phyloP scores from a whole-genome alignment of 2,888 invertebrate species.

The Caenorhabditis afra region DNA sequence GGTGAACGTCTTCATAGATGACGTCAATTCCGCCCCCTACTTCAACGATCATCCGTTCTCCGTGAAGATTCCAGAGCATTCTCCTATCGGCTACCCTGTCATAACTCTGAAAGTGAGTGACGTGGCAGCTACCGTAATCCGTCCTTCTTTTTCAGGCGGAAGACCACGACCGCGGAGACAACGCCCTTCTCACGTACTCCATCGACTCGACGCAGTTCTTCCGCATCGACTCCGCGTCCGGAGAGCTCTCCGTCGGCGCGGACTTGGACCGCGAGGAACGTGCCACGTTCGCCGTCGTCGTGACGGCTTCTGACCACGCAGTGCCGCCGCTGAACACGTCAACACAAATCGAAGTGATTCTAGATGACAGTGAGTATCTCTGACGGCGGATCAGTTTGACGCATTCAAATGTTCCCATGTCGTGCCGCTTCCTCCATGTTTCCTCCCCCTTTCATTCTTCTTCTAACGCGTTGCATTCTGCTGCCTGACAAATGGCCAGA shows the following conservation, averaged over 20 bases:
- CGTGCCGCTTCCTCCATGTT: too few relatives aligned
- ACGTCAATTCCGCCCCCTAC: conserved; percentile 77
- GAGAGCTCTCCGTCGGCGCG: conserved; percentile 89
- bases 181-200: conserved; percentile 85
- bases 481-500: conserved; percentile 49
- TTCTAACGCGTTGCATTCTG: conserved; percentile 10
- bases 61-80: conserved; percentile 87
- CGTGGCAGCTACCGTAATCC: neutral
- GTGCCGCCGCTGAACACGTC: conserved; percentile 91
- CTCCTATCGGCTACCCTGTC: conserved; percentile 88
- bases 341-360: conserved; percentile 94
- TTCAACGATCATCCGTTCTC: conserved; percentile 75
- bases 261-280: conserved; percentile 89
- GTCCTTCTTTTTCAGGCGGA: conserved; percentile 85
- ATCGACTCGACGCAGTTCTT: conserved; percentile 84
- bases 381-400: conserved; percentile 51
- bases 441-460: neutral
- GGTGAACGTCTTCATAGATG: conserved; percentile 82
- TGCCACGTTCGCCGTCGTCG: conserved; percentile 89
- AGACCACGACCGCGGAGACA: conserved; percentile 94
- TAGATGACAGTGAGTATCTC: conserved; percentile 86
- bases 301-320: conserved; percentile 94
- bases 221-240: conserved; percentile 92
- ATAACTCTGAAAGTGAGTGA: conserved; percentile 87
- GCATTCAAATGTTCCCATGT: conserved; percentile 48